A percentile compares a stretch with the other conserved stretches of the same genome.
Conservation (phyloP, 1,140 invertebrate genomes). For the Drosophila simulans region DNA sequence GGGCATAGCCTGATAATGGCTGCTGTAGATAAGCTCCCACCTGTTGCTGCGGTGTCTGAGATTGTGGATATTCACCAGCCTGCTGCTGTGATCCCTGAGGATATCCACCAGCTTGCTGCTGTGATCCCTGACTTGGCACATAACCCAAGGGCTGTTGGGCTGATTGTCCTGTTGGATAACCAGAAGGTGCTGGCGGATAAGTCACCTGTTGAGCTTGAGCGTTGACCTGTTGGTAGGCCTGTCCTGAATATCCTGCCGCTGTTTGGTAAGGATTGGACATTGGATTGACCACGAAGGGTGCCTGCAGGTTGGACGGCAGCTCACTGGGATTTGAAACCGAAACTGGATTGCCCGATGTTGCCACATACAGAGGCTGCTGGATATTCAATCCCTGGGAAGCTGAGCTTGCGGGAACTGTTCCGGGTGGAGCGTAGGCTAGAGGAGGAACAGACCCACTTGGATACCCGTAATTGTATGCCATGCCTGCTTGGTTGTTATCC, state of each 20-base stretch:
- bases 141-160: conserved; percentile 24
- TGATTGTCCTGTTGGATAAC: conserved; percentile 17
- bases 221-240: conserved; percentile 18
- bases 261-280: conserved; percentile 3
- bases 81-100: conserved; percentile 5
- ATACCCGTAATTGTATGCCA: conserved; percentile 48
- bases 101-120: conserved; percentile 19
- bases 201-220: conserved; percentile 1
- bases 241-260: conserved; percentile 8
- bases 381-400: conserved; percentile 45
- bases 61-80: conserved; percentile 10
- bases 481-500: conserved; percentile 13
- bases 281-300: conserved; percentile 35
- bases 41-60: conserved; percentile 18
- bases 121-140: conserved; percentile 12
- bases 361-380: conserved; percentile 74
- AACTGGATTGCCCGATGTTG: conserved; percentile 44
- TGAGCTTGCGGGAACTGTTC: conserved; percentile 5
- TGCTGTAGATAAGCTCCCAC: conserved; percentile 20
- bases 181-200: conserved; percentile 5
- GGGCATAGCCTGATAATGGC: conserved; percentile 15
- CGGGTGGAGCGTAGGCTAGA: conserved; percentile 34
- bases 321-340: conserved; percentile 9
- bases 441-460: conserved; percentile 28
- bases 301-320: conserved; percentile 18